phyloP scores from a whole-genome alignment of 2,888 invertebrate genomes.

The Drosophila niveifrons region DNA sequence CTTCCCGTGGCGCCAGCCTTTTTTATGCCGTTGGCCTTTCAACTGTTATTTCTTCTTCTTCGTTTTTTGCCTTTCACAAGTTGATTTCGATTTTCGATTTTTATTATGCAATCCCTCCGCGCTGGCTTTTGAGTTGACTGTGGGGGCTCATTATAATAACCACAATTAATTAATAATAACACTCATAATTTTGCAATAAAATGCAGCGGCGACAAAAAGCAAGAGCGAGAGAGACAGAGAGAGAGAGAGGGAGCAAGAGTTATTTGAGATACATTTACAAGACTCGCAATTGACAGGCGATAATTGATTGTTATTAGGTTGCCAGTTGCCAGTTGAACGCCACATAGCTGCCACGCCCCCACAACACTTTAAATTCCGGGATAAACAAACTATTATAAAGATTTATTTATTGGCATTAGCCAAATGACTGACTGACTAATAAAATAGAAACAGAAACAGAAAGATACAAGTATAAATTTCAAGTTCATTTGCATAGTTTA shows the following conservation, averaged over 20 bases:
- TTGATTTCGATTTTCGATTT: constrained; percentile 12
- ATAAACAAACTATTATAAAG: constrained; percentile 20
- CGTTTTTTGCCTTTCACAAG: constrained; percentile 65
- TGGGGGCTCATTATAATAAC: constrained; percentile 51
- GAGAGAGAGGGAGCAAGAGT: not conserved
- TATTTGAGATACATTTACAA: constrained; percentile 59
- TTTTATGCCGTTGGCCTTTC: constrained; percentile 32
- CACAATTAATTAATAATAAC: constrained; percentile 68
- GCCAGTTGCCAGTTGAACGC: constrained; percentile 11
- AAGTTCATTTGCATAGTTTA: constrained; percentile 63
- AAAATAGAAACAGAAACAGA: constrained; percentile 1
- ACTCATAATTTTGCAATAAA: constrained; percentile 65
- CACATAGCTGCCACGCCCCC: constrained; percentile 45
- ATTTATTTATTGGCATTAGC: constrained; percentile 19
- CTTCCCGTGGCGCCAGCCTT: constrained; percentile 40
- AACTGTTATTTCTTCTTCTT: constrained; percentile 3
- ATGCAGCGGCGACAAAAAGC: constrained; percentile 43
- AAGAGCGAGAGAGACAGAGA: constrained; percentile 4
- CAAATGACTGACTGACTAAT: constrained; percentile 8
- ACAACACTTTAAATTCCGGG: constrained; percentile 29
- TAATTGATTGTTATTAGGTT: constrained; percentile 66
- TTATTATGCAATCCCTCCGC: constrained; percentile 36
- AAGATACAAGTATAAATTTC: constrained; percentile 23
- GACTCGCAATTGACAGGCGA: constrained; percentile 62
- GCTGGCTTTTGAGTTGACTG: not conserved